Evolutionary conservation across 2,888 invertebrate species (phyloP), one percentile per base, ranked within the genome.

Genomic region (Phaedon cochleariae): DNA sequence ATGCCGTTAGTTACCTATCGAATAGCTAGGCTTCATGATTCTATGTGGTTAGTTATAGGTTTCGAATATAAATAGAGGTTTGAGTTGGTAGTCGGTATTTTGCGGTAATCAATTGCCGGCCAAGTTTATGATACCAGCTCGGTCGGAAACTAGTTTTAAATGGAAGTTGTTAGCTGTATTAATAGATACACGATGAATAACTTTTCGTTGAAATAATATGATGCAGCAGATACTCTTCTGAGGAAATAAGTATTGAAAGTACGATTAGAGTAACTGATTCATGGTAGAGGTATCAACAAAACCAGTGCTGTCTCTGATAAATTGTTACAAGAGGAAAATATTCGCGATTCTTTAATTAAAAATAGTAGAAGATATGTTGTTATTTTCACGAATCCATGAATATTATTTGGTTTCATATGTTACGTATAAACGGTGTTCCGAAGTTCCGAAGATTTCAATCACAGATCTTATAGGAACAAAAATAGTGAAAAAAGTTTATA

Each of bases 1-100:
- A 54, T 65, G 49, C 54, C 59, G 49, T 41, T 41, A 41, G 9
- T 54, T 60, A 62, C 55, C 48, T 41, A 48, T 45, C 41, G 53
- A n/a, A n/a, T n/a, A n/a, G 7, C 26, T n/a, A 59, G 31, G 41
- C 49, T 61, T 63, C 26, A 45, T 52, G 26, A 52, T 59, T 63
- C 59, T 63, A 52, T 59, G 63, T n/a, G 41, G 29, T 26, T 46
- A 63, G 63, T 63, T 63, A 63, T 63, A 59, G 63, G 63, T 59
- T 46, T 26, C 10, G 52, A 41, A 63, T 63, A 52, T 58, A 63
- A 63, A 59, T 63, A 63, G 59, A 58, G 52, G 34, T 63, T 52
- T 59, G 59, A 64, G 52, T 53, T 26, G 64, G 59, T 64, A 58
- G 59, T 41, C 41, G 41, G 41, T 41, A 41, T 41, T 41, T 41